A percentile compares a stretch with the other conserved stretches of the same genome.
Conservation (phyloP, 1,140 invertebrate species). For the Pseudomyrmex gracilis region DNA sequence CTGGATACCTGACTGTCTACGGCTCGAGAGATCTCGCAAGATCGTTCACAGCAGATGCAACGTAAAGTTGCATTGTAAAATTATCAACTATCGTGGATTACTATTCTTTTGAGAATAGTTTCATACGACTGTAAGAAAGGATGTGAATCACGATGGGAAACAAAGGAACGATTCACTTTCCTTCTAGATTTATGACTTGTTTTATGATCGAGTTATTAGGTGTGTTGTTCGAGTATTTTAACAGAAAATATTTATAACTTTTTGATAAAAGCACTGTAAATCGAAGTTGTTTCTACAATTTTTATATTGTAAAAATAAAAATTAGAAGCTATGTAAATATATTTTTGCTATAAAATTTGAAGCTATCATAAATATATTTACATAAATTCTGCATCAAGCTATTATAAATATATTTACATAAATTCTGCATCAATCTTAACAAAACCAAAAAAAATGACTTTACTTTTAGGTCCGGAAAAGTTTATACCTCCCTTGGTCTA, state of each 20-base stretch:
- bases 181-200: background rate
- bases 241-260: no score
- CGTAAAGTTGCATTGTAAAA: conserved; percentile 19
- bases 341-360: no score
- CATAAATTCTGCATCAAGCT: no score
- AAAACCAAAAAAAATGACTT: conserved; percentile 1
- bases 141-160: conserved; percentile 6
- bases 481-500: conserved; percentile 83
- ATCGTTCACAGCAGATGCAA: background rate
- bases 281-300: no score
- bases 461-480: conserved; percentile 69
- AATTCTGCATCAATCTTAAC: background rate
- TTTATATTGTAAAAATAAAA: no score
- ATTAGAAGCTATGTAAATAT: no score
- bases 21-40: background rate
- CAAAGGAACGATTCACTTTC: background rate
- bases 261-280: no score
- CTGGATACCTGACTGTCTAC: background rate
- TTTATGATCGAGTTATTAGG: background rate
- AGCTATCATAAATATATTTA: no score
- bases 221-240: no score
- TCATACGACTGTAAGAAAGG: background rate
- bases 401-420: no score
- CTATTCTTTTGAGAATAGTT: background rate
- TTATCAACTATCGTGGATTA: background rate